phyloP scores from a whole-genome alignment of 35 echinoderm and acorn worm genomes.

The Acanthaster planci region DNA sequence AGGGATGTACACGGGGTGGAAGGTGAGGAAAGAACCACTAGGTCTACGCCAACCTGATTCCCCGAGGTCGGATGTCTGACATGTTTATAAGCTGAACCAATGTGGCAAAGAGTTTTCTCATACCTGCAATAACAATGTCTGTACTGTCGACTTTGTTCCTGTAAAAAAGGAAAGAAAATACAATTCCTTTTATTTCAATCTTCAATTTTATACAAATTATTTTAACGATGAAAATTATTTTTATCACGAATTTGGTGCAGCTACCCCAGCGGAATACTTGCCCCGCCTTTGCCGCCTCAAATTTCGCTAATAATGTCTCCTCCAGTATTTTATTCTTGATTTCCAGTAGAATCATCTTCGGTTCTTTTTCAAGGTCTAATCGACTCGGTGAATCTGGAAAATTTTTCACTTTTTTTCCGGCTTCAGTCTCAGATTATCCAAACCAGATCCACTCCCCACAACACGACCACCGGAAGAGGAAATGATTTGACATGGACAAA shows the following conservation, averaged over 20 bases:
- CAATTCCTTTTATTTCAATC: not conserved
- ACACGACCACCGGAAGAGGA: conserved; percentile 19
- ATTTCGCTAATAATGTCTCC: conserved; percentile 70
- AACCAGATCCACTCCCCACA: not conserved
- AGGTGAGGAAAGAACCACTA: not conserved
- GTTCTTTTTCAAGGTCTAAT: not conserved
- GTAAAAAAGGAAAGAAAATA: conserved; percentile 15
- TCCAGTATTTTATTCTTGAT: conserved; percentile 89
- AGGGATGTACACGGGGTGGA: too few species aligned
- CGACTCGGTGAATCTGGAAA: not conserved
- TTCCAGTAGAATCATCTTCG: conserved; percentile 88
- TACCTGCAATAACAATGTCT: conserved; percentile 70
- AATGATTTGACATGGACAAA: conserved; percentile 26
- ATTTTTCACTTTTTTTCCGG: not conserved
- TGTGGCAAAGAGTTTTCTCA: not conserved
- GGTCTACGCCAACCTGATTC: not conserved
- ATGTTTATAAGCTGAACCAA: too few species aligned
- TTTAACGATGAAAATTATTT: not conserved
- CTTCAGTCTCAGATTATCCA: not conserved
- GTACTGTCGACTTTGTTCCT: conserved; percentile 63
- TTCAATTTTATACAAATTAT: too few species aligned
- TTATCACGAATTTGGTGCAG: conserved; percentile 3
- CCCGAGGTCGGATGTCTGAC: too few species aligned
- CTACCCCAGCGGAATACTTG: conserved; percentile 34
- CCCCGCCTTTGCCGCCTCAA: conserved; percentile 71